A percentile compares a stretch with the other conserved stretches of the same genome.
Evolutionary conservation across 2,888 invertebrate species (phyloP).

Genomic region (Xestia c-nigrum): DNA sequence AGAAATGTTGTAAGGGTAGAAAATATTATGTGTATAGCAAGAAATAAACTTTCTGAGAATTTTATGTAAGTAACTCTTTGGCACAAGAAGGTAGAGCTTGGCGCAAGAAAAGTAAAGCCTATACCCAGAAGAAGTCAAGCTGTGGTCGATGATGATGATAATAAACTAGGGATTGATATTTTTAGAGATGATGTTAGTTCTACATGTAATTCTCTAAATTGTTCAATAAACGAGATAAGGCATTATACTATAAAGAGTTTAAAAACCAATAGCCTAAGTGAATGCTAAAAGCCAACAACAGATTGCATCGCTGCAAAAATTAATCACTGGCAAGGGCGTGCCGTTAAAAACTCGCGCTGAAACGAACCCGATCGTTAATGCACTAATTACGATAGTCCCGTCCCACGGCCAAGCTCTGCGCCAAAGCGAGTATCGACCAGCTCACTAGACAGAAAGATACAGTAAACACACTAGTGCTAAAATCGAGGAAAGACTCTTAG

Average conservation of each 20-base stretch:
- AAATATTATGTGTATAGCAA: conserved; percentile 1
- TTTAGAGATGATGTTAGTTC: neutral
- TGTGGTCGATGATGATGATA: neutral
- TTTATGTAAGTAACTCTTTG: neutral
- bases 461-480: conserved; percentile 19
- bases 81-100: neutral
- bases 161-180: too few species aligned
- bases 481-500: neutral
- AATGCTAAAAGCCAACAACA: neutral
- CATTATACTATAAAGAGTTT: too few species aligned
- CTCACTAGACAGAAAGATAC: conserved; percentile 12
- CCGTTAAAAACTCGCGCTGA: conserved; percentile 41
- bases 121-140: neutral
- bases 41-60: neutral
- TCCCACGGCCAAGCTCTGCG: conserved; percentile 46
- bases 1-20: conserved; percentile 3
- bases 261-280: neutral
- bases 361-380: conserved; percentile 54
- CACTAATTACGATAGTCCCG: conserved; percentile 49
- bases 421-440: conserved; percentile 51
- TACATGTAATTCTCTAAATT: neutral
- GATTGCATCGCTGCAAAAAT: neutral
- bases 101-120: neutral
- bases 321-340: neutral
- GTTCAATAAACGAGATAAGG: neutral